A percentile compares a stretch with the other conserved stretches of the same genome.
Conservation (phyloP, 2,797 vertebrate species). For the Crypturellus tataupa region DNA sequence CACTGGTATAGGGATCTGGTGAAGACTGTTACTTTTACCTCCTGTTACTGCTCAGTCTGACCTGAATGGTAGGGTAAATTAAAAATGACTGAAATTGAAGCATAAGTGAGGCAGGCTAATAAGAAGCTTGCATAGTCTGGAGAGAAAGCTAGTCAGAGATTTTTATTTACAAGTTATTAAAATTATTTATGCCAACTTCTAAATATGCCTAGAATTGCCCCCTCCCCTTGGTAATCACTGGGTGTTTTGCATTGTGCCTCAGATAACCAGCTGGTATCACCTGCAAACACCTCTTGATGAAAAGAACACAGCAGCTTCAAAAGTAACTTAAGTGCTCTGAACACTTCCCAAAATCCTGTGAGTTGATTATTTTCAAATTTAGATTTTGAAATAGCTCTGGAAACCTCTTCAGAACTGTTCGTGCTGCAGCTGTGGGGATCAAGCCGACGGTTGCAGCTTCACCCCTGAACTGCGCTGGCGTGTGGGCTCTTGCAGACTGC, state of each 20-base stretch:
- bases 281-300: background rate
- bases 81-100: conserved; percentile 19
- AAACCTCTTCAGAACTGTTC: background rate
- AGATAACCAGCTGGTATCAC: background rate
- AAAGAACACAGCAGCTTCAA: background rate
- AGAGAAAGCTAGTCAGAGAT: background rate
- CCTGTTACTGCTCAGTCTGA: background rate
- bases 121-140: background rate
- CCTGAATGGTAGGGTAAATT: background rate
- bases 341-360: background rate
- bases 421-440: background rate
- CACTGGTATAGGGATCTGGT: background rate
- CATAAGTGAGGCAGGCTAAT: background rate
- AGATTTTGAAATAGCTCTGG: background rate
- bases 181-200: background rate
- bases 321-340: background rate
- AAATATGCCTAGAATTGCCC: background rate
- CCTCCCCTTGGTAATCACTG: background rate
- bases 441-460: background rate
- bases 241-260: background rate
- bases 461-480: background rate
- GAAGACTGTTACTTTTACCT: conserved; percentile 3
- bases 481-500: rapidly evolving
- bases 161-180: background rate
- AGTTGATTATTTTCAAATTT: background rate